These are phyloP conservation scores for Microvelia longipes DNA, from an alignment of 1,140 invertebrate genomes.

Conservation along the genomic window DNA sequence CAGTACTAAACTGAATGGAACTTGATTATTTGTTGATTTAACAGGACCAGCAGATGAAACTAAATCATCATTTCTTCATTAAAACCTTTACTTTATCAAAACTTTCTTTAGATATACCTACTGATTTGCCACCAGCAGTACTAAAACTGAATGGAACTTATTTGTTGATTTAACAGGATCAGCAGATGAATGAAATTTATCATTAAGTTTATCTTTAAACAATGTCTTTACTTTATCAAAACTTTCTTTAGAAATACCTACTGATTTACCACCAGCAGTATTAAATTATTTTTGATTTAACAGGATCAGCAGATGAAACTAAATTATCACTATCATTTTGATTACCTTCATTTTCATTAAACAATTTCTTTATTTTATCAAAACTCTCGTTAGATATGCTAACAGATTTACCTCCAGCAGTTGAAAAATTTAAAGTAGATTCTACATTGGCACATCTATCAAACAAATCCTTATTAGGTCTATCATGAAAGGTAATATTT, in stretches of 20 bases:
- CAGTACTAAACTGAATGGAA: not conserved
- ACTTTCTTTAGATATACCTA: not conserved
- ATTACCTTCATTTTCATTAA: not conserved
- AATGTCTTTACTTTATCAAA: not conserved
- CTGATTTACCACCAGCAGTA: not conserved
- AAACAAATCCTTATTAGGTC: too few relatives aligned
- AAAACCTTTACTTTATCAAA: not conserved
- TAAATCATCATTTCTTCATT: not conserved
- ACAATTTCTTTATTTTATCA: not conserved
- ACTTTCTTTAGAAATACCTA: not conserved
- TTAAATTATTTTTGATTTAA: not conserved
- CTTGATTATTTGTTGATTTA: not conserved
- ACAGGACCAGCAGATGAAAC: not conserved
- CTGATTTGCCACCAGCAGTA: not conserved
- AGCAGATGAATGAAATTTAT: not conserved
- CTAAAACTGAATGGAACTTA: not conserved
- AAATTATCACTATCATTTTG: not conserved
- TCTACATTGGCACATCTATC: not conserved
- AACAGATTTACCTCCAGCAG: not conserved
- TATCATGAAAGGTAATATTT: too few relatives aligned
- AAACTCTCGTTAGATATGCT: not conserved
- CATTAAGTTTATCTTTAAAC: not conserved
- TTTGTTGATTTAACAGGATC: not conserved
- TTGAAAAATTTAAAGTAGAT: not conserved
- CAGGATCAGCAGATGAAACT: not conserved